Evolutionary conservation across 1,140 invertebrate genomes (phyloP), one percentile per base, ranked within the genome.

Genomic region (Coelopa frigida): DNA sequence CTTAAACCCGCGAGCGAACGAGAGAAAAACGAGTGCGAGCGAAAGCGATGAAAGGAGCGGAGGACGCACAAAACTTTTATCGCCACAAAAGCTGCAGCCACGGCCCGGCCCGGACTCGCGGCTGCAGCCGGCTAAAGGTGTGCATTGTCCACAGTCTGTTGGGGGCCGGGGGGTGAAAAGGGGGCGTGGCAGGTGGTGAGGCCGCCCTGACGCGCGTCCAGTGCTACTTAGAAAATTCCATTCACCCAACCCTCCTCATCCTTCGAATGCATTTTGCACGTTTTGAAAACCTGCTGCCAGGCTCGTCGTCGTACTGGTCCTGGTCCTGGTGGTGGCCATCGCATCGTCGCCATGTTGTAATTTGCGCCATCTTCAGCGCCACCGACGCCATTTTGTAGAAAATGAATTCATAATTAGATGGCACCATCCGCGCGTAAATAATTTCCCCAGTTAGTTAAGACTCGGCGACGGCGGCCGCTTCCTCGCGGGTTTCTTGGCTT

Each of bases 391-490:
- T 55, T 49, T 47, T 52, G 39, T 51, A 38, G 50, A 54, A 61
- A 66, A 67, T 68, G 61, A 68, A 68, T 68, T 65, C 54, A 59
- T 65, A 68, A 68, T 68, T 68, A 68, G 64, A 68, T 68, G 64
- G 63, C 64, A 68, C 64, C 64, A 68, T 67, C 59, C 59, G 64
- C 62, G 64, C 64, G 64, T 68, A 59, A 68, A 68, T 68, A 68
- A 68, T 61, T 59, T 59, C 49, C 33, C n/a, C 20, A 29, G 15
- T 33, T 33, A 36, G 22, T 17, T 36, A 44, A 44, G 37, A 44
- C 31, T 35, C 26, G 21, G 37, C 37, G 17, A 39, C 27, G 8
- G 27, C 8, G 27, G 8, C 8, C 27, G 8, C 22, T 11, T 11
- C 21, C 15, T 27, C 12, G 14, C 20, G 7, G 7, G 7, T 42